Evolutionary conservation across 1,140 invertebrate genomes (phyloP).

Genomic region (Drosophila rufa): DNA sequence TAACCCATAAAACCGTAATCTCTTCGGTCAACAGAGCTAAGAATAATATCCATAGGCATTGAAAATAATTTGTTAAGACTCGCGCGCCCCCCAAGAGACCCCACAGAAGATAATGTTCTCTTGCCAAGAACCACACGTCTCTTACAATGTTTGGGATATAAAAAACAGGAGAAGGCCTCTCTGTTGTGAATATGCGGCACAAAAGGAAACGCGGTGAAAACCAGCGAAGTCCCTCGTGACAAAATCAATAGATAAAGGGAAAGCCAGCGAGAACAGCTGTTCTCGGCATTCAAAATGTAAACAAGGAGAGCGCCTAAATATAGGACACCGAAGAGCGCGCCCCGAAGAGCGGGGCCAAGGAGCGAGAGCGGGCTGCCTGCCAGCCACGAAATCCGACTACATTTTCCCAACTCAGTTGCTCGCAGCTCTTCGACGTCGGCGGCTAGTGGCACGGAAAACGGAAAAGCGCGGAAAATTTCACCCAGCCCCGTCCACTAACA

Average conservation of each 20-base stretch:
- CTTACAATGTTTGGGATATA: slow-evolving; percentile 8
- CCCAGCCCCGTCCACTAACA: slow-evolving; percentile 41
- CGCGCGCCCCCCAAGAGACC: slow-evolving; percentile 1
- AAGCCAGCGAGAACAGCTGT: slow-evolving; percentile 65
- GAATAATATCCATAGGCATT: slow-evolving; percentile 19
- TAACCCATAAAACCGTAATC: slow-evolving; percentile 12
- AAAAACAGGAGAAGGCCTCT: slow-evolving; percentile 29
- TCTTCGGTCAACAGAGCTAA: slow-evolving; percentile 13
- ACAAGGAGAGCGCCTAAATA: slow-evolving; percentile 54
- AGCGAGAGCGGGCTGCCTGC: slow-evolving; percentile 4
- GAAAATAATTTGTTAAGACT: slow-evolving; percentile 20
- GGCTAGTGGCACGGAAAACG: slow-evolving; percentile 55
- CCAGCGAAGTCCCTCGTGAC: slow-evolving; percentile 46
- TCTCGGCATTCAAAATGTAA: slow-evolving; percentile 42
- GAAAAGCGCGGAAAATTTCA: slow-evolving; percentile 40
- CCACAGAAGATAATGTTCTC: slow-evolving; percentile 3
- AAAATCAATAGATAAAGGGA: slow-evolving; percentile 76
- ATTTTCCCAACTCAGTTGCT: slow-evolving; percentile 67
- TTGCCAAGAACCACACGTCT: background rate
- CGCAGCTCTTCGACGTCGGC: slow-evolving; percentile 79
- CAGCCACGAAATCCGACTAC: slow-evolving; percentile 18
- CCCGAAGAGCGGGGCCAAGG: background rate
- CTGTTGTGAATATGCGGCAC: slow-evolving; percentile 73
- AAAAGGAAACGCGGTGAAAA: slow-evolving; percentile 45
- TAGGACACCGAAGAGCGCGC: slow-evolving; percentile 40